phyloP scores from a whole-genome alignment of 2,113 vertebrate genomes.

The Larimichthys crocea region DNA sequence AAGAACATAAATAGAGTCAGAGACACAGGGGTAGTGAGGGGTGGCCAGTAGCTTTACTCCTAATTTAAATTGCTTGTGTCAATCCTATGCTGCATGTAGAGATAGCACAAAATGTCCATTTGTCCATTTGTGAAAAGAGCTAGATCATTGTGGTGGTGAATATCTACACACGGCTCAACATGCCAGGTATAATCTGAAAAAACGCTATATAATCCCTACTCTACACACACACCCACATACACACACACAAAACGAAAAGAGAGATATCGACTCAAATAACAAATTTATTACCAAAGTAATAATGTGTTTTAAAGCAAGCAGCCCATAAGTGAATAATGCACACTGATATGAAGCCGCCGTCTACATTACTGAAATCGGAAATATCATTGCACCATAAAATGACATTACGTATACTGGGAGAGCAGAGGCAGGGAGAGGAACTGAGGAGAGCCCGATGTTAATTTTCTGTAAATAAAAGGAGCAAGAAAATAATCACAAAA shows the following conservation, averaged over 20 bases:
- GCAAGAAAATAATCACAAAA: slow-evolving; percentile 53
- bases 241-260: slow-evolving; percentile 9
- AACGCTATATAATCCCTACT: slow-evolving; percentile 14
- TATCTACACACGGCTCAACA: slow-evolving; percentile 26
- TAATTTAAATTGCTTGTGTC: slow-evolving; percentile 69
- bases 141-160: slow-evolving; percentile 30
- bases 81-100: slow-evolving; percentile 52
- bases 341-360: slow-evolving; percentile 59
- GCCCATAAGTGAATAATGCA: slow-evolving; percentile 65
- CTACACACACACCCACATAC: not conserved
- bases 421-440: slow-evolving; percentile 9
- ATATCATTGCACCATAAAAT: slow-evolving; percentile 69
- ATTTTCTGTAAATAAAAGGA: slow-evolving; percentile 65
- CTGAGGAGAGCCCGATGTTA: slow-evolving; percentile 40
- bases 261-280: slow-evolving; percentile 53
- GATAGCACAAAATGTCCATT: slow-evolving; percentile 62
- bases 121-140: slow-evolving; percentile 54
- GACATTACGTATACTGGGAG: slow-evolving; percentile 54
- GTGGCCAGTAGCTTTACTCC: slow-evolving; percentile 27
- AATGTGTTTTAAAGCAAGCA: slow-evolving; percentile 59
- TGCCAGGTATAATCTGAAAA: slow-evolving; percentile 33
- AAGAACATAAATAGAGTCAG: slow-evolving; percentile 75
- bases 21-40: slow-evolving; percentile 75
- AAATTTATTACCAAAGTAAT: slow-evolving; percentile 56
- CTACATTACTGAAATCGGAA: slow-evolving; percentile 63